Evolutionary conservation across 2,797 vertebrate genomes (phyloP).

Genomic region (Chelon labrosus): DNA sequence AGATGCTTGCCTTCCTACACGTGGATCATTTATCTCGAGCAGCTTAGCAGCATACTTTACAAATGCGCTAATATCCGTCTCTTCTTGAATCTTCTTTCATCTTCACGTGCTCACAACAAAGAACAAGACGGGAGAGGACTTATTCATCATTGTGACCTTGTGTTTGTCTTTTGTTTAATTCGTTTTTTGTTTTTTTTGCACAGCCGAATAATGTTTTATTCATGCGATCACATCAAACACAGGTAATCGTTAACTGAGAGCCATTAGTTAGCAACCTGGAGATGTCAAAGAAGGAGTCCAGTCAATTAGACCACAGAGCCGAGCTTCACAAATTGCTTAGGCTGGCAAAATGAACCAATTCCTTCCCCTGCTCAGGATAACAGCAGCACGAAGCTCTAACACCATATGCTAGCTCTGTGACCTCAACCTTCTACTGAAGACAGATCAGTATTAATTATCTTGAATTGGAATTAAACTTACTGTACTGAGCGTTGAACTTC

Average conservation of each 20-base stretch:
- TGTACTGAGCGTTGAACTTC: too few species aligned
- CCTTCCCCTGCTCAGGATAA: neutral
- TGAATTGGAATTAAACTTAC: neutral
- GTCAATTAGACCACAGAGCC: constrained; percentile 42
- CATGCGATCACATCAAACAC: constrained; percentile 36
- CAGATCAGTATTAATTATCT: neutral
- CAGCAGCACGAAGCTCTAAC: neutral
- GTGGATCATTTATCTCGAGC: too few species aligned
- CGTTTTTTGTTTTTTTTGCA: neutral
- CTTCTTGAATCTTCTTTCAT: too few species aligned
- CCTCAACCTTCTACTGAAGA: neutral
- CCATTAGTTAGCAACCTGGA: constrained; percentile 48
- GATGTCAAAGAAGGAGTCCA: constrained; percentile 37
- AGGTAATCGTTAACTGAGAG: constrained; percentile 31
- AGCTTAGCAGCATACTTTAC: too few species aligned
- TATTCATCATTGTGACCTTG: neutral
- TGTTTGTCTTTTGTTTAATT: neutral
- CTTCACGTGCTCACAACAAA: too few species aligned
- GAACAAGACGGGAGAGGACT: too few species aligned
- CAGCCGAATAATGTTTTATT: constrained; percentile 40
- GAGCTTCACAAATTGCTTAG: constrained; percentile 22
- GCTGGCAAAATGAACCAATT: neutral
- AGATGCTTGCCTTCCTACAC: too few species aligned
- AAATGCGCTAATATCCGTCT: too few species aligned
- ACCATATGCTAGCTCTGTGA: constrained; percentile 10